Evolutionary conservation across 2,888 invertebrate species (phyloP).

Genomic region (Dyspetes luteomarginatus): DNA sequence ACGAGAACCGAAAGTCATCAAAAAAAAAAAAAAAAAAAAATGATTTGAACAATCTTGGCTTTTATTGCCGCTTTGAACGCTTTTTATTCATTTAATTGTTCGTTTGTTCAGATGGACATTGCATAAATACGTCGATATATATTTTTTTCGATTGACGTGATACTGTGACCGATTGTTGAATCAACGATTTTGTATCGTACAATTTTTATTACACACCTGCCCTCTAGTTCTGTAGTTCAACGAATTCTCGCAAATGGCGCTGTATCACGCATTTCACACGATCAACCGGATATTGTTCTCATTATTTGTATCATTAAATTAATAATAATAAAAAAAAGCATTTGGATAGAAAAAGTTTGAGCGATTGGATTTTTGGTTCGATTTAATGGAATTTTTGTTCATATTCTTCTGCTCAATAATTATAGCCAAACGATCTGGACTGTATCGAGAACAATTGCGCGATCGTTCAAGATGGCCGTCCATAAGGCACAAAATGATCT

Average conservation of each 20-base stretch:
- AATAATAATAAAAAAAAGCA: slow-evolving; percentile 64
- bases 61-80: background rate
- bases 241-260: slow-evolving; percentile 19
- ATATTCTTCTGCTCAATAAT: too few relatives aligned
- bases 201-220: slow-evolving; percentile 26
- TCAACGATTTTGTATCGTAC: slow-evolving; percentile 18
- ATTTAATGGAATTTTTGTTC: too few relatives aligned
- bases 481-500: too few relatives aligned
- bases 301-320: slow-evolving; percentile 65
- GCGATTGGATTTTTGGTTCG: too few relatives aligned
- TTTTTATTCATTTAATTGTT: background rate
- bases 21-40: background rate
- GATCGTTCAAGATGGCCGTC: too few relatives aligned
- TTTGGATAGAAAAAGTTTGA: slow-evolving; percentile 62
- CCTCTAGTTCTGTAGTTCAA: slow-evolving; percentile 24
- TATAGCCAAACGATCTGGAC: too few relatives aligned
- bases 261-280: slow-evolving; percentile 43
- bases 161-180: background rate
- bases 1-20: slow-evolving; percentile 1
- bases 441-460: too few relatives aligned
- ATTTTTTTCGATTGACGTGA: background rate
- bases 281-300: slow-evolving; percentile 48
- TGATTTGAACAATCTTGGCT: background rate
- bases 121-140: background rate
- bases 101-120: background rate